Evolutionary conservation across 2,888 invertebrate species (phyloP).

Genomic region (Graphium colonna): DNA sequence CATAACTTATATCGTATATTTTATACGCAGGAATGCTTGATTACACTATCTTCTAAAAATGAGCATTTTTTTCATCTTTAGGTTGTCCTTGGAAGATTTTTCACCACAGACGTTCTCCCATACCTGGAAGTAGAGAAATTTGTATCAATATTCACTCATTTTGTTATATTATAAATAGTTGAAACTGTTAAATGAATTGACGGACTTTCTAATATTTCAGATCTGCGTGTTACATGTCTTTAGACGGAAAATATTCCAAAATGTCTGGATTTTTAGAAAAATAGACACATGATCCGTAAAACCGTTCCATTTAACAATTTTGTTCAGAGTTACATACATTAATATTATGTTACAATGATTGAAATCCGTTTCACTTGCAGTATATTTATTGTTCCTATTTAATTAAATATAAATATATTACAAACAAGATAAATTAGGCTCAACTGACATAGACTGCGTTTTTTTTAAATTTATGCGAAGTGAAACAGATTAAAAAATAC

Average conservation of each 20-base stretch:
- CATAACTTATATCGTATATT: conserved; percentile 3
- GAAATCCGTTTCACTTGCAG: neutral
- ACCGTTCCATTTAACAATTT: too few species aligned
- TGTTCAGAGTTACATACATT: neutral
- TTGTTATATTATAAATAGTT: neutral
- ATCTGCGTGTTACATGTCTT: too few species aligned
- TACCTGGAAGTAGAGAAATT: conserved; percentile 30
- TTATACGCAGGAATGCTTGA: conserved; percentile 21
- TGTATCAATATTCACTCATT: neutral
- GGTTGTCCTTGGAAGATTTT: conserved; percentile 9
- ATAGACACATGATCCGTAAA: neutral
- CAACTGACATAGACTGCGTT: neutral
- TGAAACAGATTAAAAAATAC: neutral
- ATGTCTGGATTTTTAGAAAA: neutral
- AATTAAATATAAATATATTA: neutral
- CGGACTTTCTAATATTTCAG: too few species aligned
- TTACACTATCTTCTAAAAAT: conserved; percentile 6
- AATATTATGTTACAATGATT: neutral
- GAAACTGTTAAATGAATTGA: neutral
- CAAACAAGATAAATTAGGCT: neutral
- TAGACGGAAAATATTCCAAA: too few species aligned
- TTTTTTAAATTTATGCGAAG: neutral
- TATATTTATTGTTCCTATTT: neutral
- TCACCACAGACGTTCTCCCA: conserved; percentile 39
- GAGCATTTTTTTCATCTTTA: conserved; percentile 11